Conservation (phyloP, 2,113 vertebrate genomes). For the Pongo pygmaeus region DNA sequence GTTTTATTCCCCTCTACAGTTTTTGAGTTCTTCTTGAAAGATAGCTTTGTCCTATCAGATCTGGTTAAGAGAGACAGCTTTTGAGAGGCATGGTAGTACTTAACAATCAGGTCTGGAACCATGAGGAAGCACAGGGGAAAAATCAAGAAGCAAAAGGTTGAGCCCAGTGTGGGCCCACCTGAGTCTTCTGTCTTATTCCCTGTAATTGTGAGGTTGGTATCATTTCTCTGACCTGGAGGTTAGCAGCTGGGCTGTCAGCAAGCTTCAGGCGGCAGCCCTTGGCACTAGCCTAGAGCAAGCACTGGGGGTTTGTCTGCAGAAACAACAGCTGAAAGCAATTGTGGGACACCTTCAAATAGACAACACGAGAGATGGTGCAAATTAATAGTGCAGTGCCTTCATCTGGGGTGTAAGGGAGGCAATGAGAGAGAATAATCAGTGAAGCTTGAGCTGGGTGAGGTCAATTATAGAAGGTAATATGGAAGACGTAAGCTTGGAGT, state of each 20-base stretch:
- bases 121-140: neutral
- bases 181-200: neutral
- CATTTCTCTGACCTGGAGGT: neutral
- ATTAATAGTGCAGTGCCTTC: neutral
- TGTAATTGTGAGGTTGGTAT: neutral
- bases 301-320: neutral
- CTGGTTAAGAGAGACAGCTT: no score
- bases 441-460: neutral
- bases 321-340: neutral
- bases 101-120: neutral
- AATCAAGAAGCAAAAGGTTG: neutral
- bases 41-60: neutral
- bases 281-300: neutral
- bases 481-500: neutral
- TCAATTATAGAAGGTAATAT: neutral
- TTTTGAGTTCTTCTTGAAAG: slow-evolving; percentile 20
- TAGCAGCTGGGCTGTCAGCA: neutral
- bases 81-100: neutral
- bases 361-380: neutral
- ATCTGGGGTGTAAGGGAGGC: neutral
- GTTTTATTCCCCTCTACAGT: neutral
- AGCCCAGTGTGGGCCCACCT: neutral
- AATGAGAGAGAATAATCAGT: neutral
- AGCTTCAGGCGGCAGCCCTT: neutral
- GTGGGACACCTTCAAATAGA: neutral